Evolutionary conservation across 2,888 invertebrate genomes (phyloP), one percentile per base, ranked within the genome.

Genomic region (Sminthurinus aureus): DNA sequence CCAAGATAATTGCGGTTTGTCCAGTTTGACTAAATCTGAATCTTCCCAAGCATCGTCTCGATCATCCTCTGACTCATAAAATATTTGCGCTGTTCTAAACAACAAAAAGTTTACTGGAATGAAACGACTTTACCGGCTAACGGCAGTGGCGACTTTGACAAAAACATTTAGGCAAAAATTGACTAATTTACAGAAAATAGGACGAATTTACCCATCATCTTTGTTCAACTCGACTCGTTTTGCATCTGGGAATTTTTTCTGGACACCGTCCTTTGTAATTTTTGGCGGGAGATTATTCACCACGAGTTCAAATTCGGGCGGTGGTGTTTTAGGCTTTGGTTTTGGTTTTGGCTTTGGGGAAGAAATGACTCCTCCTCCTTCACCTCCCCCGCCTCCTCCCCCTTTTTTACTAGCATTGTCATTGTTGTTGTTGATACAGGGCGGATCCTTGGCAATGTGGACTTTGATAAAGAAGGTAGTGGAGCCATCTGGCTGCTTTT

Each of bases 241-340:
- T 9, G 78, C 78, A 24, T 0, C 26, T 3, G 78, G 78, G 24
- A 78, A 78, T 66, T 66, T 78, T 24, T 78, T 78, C 13, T 66
- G 15, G 11, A 78, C 13, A 15, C 66, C 78, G 3, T 13, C 66
- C 15, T 66, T 26, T 18, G 66, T 26, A 3, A 78, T 6, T 15
- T 58, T 12, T 3, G 78, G 24, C 4, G 66, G 78, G 13, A 66
- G 22, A 66, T 78, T 66, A 22, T 4, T 26, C 0, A 77, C 22
- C 13, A 15, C n/a, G 1, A 75, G 50, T 13, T 76, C 76, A 52
- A n/a, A n/a, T n/a, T n/a, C n/a, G n/a, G n/a, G n/a, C n/a, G n/a
- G n/a, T n/a, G n/a, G n/a, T n/a, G n/a, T n/a, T n/a, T n/a, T n/a
- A n/a, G n/a, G n/a, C n/a, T n/a, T n/a, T n/a, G n/a, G n/a, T n/a